phyloP scores from a whole-genome alignment of 1,140 invertebrate genomes.

The Eriosoma lanigerum region DNA sequence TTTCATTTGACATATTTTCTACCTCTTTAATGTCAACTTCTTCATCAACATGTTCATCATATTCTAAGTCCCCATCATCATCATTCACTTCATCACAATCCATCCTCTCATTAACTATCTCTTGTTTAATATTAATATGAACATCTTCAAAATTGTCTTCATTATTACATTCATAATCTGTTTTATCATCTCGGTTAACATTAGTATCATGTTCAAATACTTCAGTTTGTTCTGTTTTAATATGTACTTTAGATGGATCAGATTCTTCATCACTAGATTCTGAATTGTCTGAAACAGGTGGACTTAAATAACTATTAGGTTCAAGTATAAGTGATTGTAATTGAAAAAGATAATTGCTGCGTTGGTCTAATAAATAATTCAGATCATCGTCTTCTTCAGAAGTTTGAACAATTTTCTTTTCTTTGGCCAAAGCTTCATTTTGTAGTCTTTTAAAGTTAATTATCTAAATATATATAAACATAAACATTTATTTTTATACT shows the following conservation, averaged over 20 bases:
- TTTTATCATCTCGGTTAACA: background rate
- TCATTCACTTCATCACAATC: slow-evolving; percentile 11
- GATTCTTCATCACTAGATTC: slow-evolving; percentile 23
- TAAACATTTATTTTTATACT: background rate
- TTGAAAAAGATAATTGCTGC: background rate
- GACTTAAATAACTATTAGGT: background rate
- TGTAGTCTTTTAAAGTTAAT: slow-evolving; percentile 31
- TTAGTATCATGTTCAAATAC: background rate
- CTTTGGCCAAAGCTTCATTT: slow-evolving; percentile 31
- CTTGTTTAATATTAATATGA: slow-evolving; percentile 14
- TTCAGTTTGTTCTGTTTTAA: slow-evolving; percentile 37
- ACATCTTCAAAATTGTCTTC: background rate
- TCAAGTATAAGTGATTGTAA: background rate
- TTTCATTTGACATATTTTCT: background rate
- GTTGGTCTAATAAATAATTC: slow-evolving; percentile 4
- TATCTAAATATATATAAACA: slow-evolving; percentile 50
- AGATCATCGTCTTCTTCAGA: slow-evolving; percentile 22
- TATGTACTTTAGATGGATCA: slow-evolving; percentile 3
- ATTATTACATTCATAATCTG: background rate
- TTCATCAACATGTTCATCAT: background rate
- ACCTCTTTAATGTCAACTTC: background rate
- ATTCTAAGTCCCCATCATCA: background rate
- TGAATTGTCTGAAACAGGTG: slow-evolving; percentile 22
- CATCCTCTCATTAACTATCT: background rate
- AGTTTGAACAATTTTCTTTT: slow-evolving; percentile 29